Evolutionary conservation across 2,113 vertebrate genomes (phyloP), one percentile per base, ranked within the genome.

Genomic region (Oryzias melastigma): DNA sequence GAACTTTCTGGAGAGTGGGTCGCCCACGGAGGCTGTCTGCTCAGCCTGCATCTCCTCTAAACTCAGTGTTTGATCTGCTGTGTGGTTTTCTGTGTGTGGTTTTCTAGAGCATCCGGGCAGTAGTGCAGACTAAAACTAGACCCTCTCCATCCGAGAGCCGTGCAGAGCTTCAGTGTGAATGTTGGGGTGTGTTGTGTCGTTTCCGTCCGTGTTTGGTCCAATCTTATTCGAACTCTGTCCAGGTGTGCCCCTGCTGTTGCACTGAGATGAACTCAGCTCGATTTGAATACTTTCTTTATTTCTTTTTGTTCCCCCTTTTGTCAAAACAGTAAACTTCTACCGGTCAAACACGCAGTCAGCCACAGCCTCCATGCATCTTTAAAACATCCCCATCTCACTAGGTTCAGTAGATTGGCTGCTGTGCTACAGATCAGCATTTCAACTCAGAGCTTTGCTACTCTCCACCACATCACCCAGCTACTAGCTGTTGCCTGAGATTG

Each of bases 41-140:
- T 71, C 77, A 42, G 84, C 75, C 85, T 72, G 64, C 83, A 65
- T 87, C 89, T 90, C 87, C 87, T 89, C 89, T 84, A 83, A 89
- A 90, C 87, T 86, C 89, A 88, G 89, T 88, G 76, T 85, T 54
- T 80, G 66, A 79, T 74, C 68, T 62, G 68, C 64, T 48, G 52
- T 75, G 77, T 79, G 71, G 22, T 22, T 22, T 74, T 62, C 48
- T 57, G 73, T 75, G 62, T 78, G 55, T 78, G 75, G 64, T 64
- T 35, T 88, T 76, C 70, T 71, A 29, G 65, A 84, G 81, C 84
- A 85, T 88, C 75, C 80, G 54, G 85, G 70, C 73, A 65, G 65
- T 82, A 71, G 57, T 71, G 75, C 75, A 57, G 78, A 87, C 80
- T 88, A 89, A 89, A 85, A 77, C 54, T 20, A 77, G 85, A 81